These are phyloP conservation scores for Phenganax marumi DNA, from an alignment of 92 coral and sea anemone genomes.

Conservation along the genomic window DNA sequence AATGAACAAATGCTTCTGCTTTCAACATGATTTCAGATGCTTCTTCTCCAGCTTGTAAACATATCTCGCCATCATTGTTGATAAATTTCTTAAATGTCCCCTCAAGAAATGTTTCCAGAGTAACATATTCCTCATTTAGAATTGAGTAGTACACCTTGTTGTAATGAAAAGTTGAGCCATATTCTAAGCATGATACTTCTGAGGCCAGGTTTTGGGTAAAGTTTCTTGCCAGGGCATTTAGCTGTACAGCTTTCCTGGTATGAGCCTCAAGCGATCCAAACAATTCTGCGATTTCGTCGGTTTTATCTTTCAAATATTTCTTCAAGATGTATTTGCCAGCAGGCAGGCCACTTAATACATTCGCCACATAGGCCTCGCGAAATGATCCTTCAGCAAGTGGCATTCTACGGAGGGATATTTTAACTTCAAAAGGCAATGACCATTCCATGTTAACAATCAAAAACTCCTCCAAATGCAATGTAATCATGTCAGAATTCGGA, in stretches of 20 bases:
- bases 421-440: background rate
- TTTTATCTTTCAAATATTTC: constrained; percentile 51
- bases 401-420: background rate
- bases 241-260: constrained; percentile 50
- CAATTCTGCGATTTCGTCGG: constrained; percentile 45
- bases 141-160: constrained; percentile 47
- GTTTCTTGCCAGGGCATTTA: constrained; percentile 62
- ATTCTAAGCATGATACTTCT: constrained; percentile 45
- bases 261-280: constrained; percentile 57
- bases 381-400: constrained; percentile 2
- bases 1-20: constrained; percentile 43
- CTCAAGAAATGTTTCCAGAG: constrained; percentile 43
- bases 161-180: constrained; percentile 43
- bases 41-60: background rate
- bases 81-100: constrained; percentile 47
- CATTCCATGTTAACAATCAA: constrained; percentile 27
- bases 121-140: constrained; percentile 45
- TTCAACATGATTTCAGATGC: background rate
- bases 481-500: constrained; percentile 13
- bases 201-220: constrained; percentile 51
- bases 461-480: constrained; percentile 31
- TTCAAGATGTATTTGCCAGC: constrained; percentile 49
- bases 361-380: background rate
- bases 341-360: too few species aligned
- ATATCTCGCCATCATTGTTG: constrained; percentile 52